Evolutionary conservation across 2,797 vertebrate genomes (phyloP), one percentile per base, ranked within the genome.

Genomic region (Danio choprae): DNA sequence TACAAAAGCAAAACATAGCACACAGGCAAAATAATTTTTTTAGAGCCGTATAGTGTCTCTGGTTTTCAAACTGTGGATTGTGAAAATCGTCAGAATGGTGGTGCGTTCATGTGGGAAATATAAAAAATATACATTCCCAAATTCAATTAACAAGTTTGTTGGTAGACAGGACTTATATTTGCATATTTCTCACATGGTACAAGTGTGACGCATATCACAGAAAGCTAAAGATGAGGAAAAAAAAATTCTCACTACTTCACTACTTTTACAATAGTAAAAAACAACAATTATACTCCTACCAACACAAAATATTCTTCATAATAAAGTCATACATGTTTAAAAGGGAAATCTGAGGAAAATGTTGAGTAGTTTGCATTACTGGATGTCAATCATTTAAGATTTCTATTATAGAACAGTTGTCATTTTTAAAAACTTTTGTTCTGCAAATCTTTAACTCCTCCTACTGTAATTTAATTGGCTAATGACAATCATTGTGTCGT

Each of bases 31-130:
- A 69, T 29, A 29, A 68, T 10, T 12, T 1, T 8, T 36, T 15
- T 20, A 5, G n/a, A 55, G 41, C 18, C 7, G 0, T 36, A 70
- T 55, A 16, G 9, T 29, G 48, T 40, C 15, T 51, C 46, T 40
- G 22, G 7, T 18, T 43, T 18, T 44, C 10, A 64, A 64, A 43
- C 40, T 48, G 64, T 13, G 43, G 41, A 41, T 18, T 3, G 4
- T 48, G 43, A 15, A 48, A 60, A 48, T 12, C 10, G 8, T 29
- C 41, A 22, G 51, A 22, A 16, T 3, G 9, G 56, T 13, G 15
- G 20, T n/a, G 44, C 58, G 2, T 43, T 73, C 71, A 73, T n/a
- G 43, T 58, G 71, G 8, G 43, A 59, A 74, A 74, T 74, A 29
- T 60, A 15, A 60, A 60, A 48, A 60, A 59, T 59, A 44, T 10